phyloP scores from a whole-genome alignment of 2,113 vertebrate species.

The Rhinoderma darwinii region DNA sequence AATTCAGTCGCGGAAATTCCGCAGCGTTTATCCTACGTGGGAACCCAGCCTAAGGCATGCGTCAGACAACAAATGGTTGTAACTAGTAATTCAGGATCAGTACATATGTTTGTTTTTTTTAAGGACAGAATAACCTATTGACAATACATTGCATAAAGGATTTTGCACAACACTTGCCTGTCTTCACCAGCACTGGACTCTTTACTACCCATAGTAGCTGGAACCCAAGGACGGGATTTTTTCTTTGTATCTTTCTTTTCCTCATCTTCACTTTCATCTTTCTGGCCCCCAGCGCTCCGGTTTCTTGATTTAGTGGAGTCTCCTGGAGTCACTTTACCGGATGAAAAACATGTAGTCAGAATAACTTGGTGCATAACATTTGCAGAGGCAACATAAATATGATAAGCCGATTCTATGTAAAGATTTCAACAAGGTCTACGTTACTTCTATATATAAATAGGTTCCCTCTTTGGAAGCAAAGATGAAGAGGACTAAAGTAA shows the following conservation, averaged over 20 bases:
- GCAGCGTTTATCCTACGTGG: too few species aligned
- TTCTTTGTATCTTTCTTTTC: conserved; percentile 89
- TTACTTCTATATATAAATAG: neutral
- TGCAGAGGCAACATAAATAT: neutral
- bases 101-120: too few species aligned
- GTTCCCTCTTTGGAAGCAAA: too few species aligned
- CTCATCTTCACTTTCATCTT: conserved; percentile 85
- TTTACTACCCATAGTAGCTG: conserved; percentile 77
- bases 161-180: conserved; percentile 72
- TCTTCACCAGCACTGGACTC: conserved; percentile 83
- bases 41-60: too few species aligned
- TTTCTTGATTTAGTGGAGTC: conserved; percentile 84
- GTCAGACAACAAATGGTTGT: too few species aligned
- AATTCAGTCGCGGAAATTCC: too few species aligned
- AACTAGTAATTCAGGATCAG: too few species aligned
- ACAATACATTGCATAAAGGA: neutral
- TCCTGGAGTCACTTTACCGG: conserved; percentile 82
- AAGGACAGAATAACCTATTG: neutral
- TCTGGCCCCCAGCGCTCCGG: conserved; percentile 76
- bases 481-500: too few species aligned
- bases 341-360: neutral
- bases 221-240: conserved; percentile 84
- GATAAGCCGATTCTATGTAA: neutral
- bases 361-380: neutral
- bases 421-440: neutral